phyloP scores from a whole-genome alignment of 2,113 vertebrate genomes.

The Todiramphus chloris region DNA sequence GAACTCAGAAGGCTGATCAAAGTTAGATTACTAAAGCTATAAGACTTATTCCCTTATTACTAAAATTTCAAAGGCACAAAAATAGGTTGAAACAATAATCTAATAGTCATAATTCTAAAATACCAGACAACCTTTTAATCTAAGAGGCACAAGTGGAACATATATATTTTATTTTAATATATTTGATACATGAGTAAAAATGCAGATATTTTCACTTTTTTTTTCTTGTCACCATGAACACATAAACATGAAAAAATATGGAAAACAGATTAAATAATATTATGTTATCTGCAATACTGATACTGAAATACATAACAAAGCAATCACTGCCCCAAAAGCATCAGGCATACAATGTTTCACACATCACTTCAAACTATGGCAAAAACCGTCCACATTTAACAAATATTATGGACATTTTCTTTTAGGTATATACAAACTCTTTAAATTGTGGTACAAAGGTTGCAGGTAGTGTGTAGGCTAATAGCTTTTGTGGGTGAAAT shows the following conservation, averaged over 20 bases:
- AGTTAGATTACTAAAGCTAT: conserved; percentile 16
- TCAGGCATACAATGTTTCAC: not conserved
- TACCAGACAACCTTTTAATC: not conserved
- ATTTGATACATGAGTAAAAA: not conserved
- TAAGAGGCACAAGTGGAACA: not conserved
- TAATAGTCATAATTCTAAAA: not conserved
- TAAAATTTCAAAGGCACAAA: conserved; percentile 16
- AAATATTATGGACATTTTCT: not conserved
- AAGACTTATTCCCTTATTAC: not conserved
- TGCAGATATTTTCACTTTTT: not conserved
- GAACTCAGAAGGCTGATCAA: not conserved
- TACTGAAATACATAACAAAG: not conserved
- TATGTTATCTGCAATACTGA: not conserved
- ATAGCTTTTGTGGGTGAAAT: not conserved
- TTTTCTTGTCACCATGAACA: not conserved
- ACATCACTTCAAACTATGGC: not conserved
- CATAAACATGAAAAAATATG: not conserved
- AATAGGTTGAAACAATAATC: not conserved
- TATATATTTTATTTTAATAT: not conserved
- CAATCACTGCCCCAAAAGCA: not conserved
- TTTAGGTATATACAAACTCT: not conserved
- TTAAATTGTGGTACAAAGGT: not conserved
- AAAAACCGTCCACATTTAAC: not conserved
- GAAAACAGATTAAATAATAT: not conserved
- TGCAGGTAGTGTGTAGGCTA: not conserved